Conservation (phyloP, 2,888 invertebrate genomes). For the Neuroscelio doddi region DNA sequence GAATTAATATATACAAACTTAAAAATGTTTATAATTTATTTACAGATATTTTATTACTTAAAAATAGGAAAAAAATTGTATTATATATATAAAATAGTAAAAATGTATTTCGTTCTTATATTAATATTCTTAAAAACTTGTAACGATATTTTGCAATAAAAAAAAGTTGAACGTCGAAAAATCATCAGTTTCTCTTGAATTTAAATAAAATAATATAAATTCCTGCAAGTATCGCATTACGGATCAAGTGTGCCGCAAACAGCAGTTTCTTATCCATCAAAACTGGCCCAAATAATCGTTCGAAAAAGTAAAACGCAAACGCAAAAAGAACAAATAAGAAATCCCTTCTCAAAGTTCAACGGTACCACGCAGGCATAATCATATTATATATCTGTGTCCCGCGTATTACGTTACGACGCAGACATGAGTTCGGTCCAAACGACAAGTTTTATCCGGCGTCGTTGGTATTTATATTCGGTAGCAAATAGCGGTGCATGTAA, state of each 20-base stretch:
- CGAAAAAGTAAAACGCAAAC: constrained; percentile 11
- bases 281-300: not conserved
- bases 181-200: not conserved
- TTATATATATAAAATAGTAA: no score
- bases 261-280: no score
- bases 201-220: not conserved
- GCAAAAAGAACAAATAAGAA: constrained; percentile 37
- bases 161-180: not conserved
- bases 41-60: no score
- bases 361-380: not conserved
- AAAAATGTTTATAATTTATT: no score
- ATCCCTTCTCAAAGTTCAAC: no score
- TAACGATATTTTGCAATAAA: no score
- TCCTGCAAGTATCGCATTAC: not conserved
- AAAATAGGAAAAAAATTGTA: no score
- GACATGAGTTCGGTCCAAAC: constrained; percentile 28
- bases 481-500: constrained; percentile 44
- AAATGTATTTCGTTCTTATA: no score
- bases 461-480: constrained; percentile 51
- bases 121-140: no score
- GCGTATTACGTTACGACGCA: constrained; percentile 38
- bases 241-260: no score
- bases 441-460: constrained; percentile 6
- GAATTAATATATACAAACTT: no score
- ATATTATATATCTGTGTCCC: not conserved